These are phyloP conservation scores for Luperina testacea DNA, from an alignment of 2,888 invertebrate genomes.

Conservation along the genomic window DNA sequence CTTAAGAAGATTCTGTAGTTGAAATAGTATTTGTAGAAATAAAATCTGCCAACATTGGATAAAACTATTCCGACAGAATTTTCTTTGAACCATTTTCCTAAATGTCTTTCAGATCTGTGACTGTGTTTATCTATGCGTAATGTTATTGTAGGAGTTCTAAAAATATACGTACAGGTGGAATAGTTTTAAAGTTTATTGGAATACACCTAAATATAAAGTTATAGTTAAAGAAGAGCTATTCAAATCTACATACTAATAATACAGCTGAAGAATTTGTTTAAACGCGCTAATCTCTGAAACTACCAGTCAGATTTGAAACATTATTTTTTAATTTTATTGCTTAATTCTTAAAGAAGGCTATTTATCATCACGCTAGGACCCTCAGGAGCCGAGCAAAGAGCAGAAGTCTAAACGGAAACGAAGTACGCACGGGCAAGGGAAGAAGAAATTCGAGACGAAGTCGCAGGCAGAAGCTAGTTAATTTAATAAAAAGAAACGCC, in stretches of 20 bases:
- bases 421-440: neutral
- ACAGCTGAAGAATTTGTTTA: neutral
- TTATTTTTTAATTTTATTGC: neutral
- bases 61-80: constrained; percentile 18
- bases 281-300: too few species aligned
- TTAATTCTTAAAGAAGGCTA: neutral
- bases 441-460: neutral
- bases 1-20: neutral
- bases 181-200: neutral
- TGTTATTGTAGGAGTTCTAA: neutral
- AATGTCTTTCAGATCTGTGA: constrained; percentile 1
- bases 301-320: neutral
- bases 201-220: neutral
- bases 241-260: neutral
- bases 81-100: constrained; percentile 20
- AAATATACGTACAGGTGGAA: neutral
- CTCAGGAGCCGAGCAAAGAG: neutral
- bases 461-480: neutral
- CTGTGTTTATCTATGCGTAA: constrained; percentile 20
- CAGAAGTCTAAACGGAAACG: neutral
- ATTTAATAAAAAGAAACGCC: neutral
- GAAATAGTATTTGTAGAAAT: constrained; percentile 22
- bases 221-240: neutral
- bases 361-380: neutral
- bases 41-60: constrained; percentile 22